Base-by-base conservation (phyloP, 2,888 invertebrate species). In the Heliconius ismenius region DNA sequence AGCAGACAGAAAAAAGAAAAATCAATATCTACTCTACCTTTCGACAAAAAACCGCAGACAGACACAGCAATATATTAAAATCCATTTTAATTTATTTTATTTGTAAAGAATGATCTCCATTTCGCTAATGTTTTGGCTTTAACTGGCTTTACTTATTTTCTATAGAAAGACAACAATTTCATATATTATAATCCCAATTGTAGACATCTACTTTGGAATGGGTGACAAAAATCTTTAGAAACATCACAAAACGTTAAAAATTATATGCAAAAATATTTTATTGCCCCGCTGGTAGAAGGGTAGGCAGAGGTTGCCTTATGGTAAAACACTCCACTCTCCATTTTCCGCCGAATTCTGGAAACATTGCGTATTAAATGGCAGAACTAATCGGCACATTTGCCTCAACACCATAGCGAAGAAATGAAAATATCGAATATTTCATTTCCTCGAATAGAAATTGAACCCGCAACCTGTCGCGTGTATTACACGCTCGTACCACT, bases 21-120 rank as follows among this genome's bases (percentile, higher is more conserved):
- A 65, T 39, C 36, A n/a, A 36, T 24, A 36, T 15, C 13, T 24
- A 24, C 65, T 65, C 65, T 36, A 65, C 65, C 36, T 39, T 65
- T 65, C 65, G 65, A 65, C 65, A 65, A 65, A 65, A 65, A 65
- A 65, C 65, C 65, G 65, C 67, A 67, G 67, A 67, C 67, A 39
- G 67, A 43, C 67, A 67, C 24, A 15, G 39, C 24, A 43, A 67
- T 24, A 67, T 67, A 67, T 39, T 67, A 24, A 67, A 67, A 43
- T 67, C 7, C 39, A 26, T 24, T 67, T 67, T 67, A 24, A 67
- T 67, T 39, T 67, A 43, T 67, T 67, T 39, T 39, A 43, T 67
- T 67, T 65, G 9, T 15, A 67, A 67, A 67, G 13, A 43, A 24
- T 24, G 7, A n/a, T 65, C 13, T 6, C 36, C n/a, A n/a, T 65